These are phyloP conservation scores for Enoplosus armatus DNA, from an alignment of 2,797 vertebrate species.

Conservation along the genomic window DNA sequence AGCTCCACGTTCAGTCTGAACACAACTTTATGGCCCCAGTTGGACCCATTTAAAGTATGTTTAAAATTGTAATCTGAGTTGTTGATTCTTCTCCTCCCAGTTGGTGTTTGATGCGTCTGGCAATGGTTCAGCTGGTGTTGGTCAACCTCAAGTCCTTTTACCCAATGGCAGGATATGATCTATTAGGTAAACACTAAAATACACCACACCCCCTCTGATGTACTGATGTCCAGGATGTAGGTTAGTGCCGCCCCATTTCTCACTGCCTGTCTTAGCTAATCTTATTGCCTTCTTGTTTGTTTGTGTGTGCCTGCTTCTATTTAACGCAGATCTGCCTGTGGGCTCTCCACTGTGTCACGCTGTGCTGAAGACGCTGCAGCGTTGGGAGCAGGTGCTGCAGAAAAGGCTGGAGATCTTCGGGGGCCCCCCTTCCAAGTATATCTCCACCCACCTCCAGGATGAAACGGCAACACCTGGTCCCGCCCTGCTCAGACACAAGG, in stretches of 20 bases:
- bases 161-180: slow-evolving; percentile 95
- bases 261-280: slow-evolving; percentile 39
- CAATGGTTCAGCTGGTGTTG: slow-evolving; percentile 97
- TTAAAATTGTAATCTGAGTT: slow-evolving; percentile 35
- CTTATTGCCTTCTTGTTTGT: slow-evolving; percentile 14
- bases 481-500: slow-evolving; percentile 96
- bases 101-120: slow-evolving; percentile 98
- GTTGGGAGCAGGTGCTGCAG: slow-evolving; percentile 97
- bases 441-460: slow-evolving; percentile 89
- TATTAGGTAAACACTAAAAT: slow-evolving; percentile 72
- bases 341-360: slow-evolving; percentile 95
- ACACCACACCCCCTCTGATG: slow-evolving; percentile 28
- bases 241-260: slow-evolving; percentile 27
- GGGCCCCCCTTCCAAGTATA: slow-evolving; percentile 94
- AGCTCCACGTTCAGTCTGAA: slow-evolving; percentile 15
- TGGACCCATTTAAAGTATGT: neutral
- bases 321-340: slow-evolving; percentile 92
- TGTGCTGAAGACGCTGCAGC: slow-evolving; percentile 94
- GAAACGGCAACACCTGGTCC: slow-evolving; percentile 89
- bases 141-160: slow-evolving; percentile 96
- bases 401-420: slow-evolving; percentile 93
- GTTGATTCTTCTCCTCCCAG: slow-evolving; percentile 77
- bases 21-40: neutral
- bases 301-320: slow-evolving; percentile 55
- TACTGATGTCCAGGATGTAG: slow-evolving; percentile 17